phyloP scores from a whole-genome alignment of 2,113 vertebrate species.

The Bufo gargarizans region DNA sequence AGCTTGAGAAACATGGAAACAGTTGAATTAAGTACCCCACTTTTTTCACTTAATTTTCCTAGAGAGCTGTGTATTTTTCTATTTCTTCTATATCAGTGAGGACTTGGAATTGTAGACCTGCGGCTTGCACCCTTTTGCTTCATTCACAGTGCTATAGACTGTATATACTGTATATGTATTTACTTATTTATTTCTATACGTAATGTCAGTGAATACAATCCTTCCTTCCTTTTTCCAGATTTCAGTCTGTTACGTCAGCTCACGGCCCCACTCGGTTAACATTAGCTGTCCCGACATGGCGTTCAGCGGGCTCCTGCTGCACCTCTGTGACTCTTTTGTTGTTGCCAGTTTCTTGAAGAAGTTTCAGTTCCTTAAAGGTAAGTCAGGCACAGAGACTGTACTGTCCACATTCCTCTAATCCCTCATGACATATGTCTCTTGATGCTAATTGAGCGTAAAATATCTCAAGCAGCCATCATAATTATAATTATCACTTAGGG shows the following conservation, averaged over 20 bases:
- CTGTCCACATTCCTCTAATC: background rate
- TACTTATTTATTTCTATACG: no score
- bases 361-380: conserved; percentile 96
- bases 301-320: conserved; percentile 93
- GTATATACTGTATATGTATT: no score
- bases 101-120: no score
- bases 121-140: no score
- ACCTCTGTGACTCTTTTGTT: conserved; percentile 93
- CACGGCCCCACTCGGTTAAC: conserved; percentile 90
- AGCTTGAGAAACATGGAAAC: no score
- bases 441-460: background rate
- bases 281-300: conserved; percentile 80
- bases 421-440: background rate
- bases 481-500: background rate
- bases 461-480: conserved; percentile 6
- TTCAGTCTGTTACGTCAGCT: conserved; percentile 92
- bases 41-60: no score
- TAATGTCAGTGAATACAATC: background rate
- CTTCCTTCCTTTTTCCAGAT: conserved; percentile 72
- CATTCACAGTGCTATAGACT: no score
- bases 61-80: no score
- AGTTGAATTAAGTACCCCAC: no score
- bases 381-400: conserved; percentile 12
- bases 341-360: conserved; percentile 90
- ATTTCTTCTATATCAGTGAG: no score